A percentile compares a stretch with the other conserved stretches of the same genome.
Conservation (phyloP, 2,113 vertebrate species). For the Rynchops niger region DNA sequence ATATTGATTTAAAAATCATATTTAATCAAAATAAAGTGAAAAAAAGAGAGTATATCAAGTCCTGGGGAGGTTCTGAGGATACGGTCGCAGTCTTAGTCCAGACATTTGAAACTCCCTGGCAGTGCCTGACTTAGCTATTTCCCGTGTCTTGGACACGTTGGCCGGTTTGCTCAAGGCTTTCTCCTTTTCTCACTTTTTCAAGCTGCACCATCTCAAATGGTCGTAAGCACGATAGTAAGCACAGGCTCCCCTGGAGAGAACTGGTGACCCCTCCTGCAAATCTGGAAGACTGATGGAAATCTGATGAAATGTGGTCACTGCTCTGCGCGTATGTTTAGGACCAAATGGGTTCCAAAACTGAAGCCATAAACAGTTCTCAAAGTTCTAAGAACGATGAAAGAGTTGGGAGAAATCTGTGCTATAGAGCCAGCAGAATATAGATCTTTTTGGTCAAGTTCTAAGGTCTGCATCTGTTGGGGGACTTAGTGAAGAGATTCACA, state of each 20-base stretch:
- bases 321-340: background rate
- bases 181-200: background rate
- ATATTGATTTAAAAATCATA: background rate
- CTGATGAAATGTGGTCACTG: background rate
- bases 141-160: background rate
- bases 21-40: background rate
- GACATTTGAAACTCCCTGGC: background rate
- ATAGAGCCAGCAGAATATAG: background rate
- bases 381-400: background rate
- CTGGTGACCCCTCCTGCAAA: accelerated
- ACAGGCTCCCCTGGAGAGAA: background rate
- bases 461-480: background rate
- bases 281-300: background rate
- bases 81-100: background rate
- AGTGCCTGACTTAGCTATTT: background rate
- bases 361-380: background rate
- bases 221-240: background rate
- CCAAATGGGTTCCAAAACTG: background rate
- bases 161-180: background rate
- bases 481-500: background rate
- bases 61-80: background rate
- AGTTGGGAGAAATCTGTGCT: background rate
- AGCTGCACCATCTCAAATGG: background rate
- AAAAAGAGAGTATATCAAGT: background rate
- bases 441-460: background rate